These are phyloP conservation scores for Bujurquina vittata DNA, from an alignment of 2,113 vertebrate species.

Conservation along the genomic window DNA sequence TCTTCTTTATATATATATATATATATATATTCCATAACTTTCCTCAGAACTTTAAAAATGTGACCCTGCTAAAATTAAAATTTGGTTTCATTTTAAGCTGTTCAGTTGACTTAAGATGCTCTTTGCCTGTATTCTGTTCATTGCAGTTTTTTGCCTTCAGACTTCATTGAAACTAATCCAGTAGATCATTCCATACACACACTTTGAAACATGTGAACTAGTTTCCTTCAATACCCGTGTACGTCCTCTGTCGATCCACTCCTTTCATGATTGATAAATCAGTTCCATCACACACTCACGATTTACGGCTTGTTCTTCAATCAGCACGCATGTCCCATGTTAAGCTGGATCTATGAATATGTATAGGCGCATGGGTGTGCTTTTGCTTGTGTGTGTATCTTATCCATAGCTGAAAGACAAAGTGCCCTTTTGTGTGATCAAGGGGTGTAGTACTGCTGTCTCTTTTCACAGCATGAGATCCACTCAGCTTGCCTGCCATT, in stretches of 20 bases:
- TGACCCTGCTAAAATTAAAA: not conserved
- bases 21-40: not conserved
- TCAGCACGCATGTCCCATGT: conserved; percentile 25
- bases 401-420: conserved; percentile 28
- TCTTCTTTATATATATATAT: no score
- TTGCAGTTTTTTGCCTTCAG: not conserved
- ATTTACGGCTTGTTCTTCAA: conserved; percentile 21
- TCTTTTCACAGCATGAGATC: conserved; percentile 60
- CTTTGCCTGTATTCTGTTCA: not conserved
- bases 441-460: conserved; percentile 41
- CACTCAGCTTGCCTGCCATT: conserved; percentile 61
- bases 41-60: not conserved
- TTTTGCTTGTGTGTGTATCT: conserved; percentile 4
- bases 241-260: not conserved
- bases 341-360: conserved; percentile 29
- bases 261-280: conserved; percentile 2
- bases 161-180: not conserved
- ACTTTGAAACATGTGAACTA: not conserved
- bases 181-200: not conserved
- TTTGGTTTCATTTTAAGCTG: not conserved
- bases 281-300: not conserved
- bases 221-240: not conserved
- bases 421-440: conserved; percentile 64
- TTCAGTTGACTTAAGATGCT: not conserved
- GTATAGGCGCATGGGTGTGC: not conserved